Evolutionary conservation across 2,888 invertebrate species (phyloP), one percentile per base, ranked within the genome.

Genomic region (Drosophila stalkeri): DNA sequence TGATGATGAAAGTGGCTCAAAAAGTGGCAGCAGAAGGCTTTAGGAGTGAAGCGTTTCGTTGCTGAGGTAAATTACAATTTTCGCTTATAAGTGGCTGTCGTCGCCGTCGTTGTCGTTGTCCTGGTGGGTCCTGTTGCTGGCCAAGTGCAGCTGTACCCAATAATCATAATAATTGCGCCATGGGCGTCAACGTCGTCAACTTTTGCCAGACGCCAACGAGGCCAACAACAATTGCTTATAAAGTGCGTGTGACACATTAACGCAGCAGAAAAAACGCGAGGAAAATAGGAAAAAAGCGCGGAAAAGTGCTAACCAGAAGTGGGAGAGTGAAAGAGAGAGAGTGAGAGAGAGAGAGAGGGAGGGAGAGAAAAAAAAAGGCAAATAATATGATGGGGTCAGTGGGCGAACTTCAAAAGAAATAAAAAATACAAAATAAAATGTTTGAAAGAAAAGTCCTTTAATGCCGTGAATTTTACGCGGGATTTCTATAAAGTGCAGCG

Each of bases 161-260:
- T 88, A 88, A 90, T 89, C 81, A 83, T 81, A 86, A 90, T 86
- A 90, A 91, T 89, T 90, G 87, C 77, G 86, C 90, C 79, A 75
- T 78, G 80, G 87, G 86, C 86, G 83, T 81, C 82, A 77, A 77
- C 89, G 64, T 76, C 85, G 85, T 86, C 89, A 90, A 90, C 86
- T 87, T 51, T 90, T 72, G 64, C 89, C 85, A 86, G 85, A 89
- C 90, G 85, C 87, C 89, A 75, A 60, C 73, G 57, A 61, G 63
- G 64, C 47, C 87, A 71, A 84, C 85, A 77, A 86, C 82, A 89
- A 90, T 86, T 82, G 88, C 90, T 84, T 81, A 86, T 85, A 89
- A 92, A 91, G 85, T 91, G 89, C 89, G 90, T 90, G 91, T 91
- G 92, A 91, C 91, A 91, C 91, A 92, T 92, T 91, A 92, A 90